Conservation (phyloP, 2,113 vertebrate species). For the Prietella phreatophila region DNA sequence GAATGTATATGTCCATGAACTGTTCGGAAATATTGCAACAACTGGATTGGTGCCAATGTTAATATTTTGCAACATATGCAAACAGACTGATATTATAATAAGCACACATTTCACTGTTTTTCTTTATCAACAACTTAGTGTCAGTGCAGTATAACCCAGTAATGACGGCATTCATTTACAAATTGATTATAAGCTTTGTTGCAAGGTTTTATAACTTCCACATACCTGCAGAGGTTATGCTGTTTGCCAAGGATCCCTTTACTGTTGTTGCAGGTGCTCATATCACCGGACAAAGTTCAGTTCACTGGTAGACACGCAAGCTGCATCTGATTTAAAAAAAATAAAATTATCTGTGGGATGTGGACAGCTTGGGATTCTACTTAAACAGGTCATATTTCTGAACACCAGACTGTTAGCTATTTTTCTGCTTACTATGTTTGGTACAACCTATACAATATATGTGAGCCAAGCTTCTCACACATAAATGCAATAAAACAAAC, state of each 20-base stretch:
- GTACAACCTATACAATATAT: too few species aligned
- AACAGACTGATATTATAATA: neutral
- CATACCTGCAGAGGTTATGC: neutral
- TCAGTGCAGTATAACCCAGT: too few species aligned
- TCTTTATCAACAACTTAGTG: too few species aligned
- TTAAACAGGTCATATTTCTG: neutral
- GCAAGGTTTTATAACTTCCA: neutral
- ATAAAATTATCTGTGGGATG: neutral
- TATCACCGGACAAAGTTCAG: neutral
- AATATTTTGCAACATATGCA: neutral
- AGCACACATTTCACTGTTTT: neutral
- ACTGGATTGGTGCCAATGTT: conserved; percentile 4
- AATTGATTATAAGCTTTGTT: neutral
- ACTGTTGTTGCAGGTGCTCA: neutral
- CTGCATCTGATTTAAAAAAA: neutral
- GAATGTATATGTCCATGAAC: conserved; percentile 46
- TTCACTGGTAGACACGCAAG: neutral
- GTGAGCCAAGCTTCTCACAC: too few species aligned
- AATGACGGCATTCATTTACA: neutral
- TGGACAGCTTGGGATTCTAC: neutral
- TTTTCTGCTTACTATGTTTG: neutral
- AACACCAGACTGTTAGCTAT: neutral
- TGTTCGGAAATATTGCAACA: conserved; percentile 14
- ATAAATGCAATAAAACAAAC: too few species aligned
- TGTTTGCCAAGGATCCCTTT: neutral